Evolutionary conservation across 2,113 vertebrate species (phyloP).

Genomic region (Prochilodus magdalenae): DNA sequence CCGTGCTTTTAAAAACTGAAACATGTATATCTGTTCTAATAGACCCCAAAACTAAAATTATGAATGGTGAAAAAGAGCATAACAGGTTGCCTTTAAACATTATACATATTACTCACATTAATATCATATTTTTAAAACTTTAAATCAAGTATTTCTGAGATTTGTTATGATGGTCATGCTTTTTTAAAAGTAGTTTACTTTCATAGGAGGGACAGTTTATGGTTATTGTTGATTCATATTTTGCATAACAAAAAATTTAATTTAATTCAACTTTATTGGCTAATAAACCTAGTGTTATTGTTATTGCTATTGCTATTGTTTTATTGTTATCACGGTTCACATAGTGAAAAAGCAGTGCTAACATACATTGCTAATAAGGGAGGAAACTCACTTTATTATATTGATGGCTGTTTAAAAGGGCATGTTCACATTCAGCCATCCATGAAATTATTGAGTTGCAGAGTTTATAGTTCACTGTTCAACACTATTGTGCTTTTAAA

Average conservation of each 20-base stretch:
- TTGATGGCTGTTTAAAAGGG: not conserved
- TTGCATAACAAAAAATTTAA: not conserved
- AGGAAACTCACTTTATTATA: not conserved
- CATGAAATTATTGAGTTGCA: slow-evolving; percentile 12
- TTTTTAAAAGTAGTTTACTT: too few relatives aligned
- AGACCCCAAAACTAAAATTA: too few relatives aligned
- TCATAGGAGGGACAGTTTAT: too few relatives aligned
- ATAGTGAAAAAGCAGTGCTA: not conserved
- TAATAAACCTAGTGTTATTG: not conserved
- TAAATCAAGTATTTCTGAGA: not conserved
- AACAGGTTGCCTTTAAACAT: too few relatives aligned
- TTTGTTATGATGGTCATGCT: not conserved
- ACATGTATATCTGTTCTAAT: too few relatives aligned
- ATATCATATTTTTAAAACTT: not conserved
- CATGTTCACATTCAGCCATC: slow-evolving; percentile 29
- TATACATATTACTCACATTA: not conserved
- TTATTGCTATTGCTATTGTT: not conserved
- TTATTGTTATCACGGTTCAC: not conserved
- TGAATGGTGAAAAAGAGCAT: too few relatives aligned
- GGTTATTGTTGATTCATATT: not conserved
- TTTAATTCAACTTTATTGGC: too few relatives aligned
- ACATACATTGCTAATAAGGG: not conserved
- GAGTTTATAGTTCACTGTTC: not conserved
- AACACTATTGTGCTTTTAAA: not conserved
- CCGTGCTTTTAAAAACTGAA: too few relatives aligned